phyloP scores from a whole-genome alignment of 2,797 vertebrate species.

The Sebastiscus albofasciatus region DNA sequence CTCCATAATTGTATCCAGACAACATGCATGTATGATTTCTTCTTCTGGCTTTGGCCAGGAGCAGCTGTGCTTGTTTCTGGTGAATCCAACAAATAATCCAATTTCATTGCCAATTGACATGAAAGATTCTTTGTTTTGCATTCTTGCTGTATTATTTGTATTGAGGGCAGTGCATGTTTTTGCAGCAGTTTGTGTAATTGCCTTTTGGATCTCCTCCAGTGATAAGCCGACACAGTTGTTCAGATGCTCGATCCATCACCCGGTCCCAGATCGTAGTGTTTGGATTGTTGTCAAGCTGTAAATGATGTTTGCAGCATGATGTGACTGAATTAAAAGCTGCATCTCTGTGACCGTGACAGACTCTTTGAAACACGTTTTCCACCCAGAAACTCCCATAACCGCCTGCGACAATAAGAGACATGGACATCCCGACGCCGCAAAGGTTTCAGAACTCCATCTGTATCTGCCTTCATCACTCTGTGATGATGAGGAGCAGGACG shows the following conservation, averaged over 20 bases:
- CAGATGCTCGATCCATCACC: slow-evolving; percentile 17
- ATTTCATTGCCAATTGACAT: slow-evolving; percentile 55
- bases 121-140: slow-evolving; percentile 36
- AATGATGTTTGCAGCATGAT: slow-evolving; percentile 52
- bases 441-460: slow-evolving; percentile 63
- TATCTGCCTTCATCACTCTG: slow-evolving; percentile 63
- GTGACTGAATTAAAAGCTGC: slow-evolving; percentile 17
- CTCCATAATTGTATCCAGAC: slow-evolving; percentile 49
- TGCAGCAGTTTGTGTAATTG: slow-evolving; percentile 36
- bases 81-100: slow-evolving; percentile 43
- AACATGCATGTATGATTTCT: slow-evolving; percentile 3
- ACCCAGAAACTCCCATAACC: slow-evolving; percentile 29
- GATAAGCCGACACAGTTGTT: slow-evolving; percentile 43
- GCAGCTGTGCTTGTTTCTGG: slow-evolving; percentile 53
- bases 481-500: slow-evolving; percentile 44
- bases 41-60: slow-evolving; percentile 23
- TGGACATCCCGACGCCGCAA: background rate
- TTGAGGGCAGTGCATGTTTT: slow-evolving; percentile 26
- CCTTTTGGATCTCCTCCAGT: slow-evolving; percentile 24
- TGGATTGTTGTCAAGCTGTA: slow-evolving; percentile 11
- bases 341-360: slow-evolving; percentile 4
- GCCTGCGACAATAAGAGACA: background rate
- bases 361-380: slow-evolving; percentile 26
- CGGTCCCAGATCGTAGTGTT: slow-evolving; percentile 5
- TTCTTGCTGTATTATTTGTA: slow-evolving; percentile 31